phyloP scores from a whole-genome alignment of 1,140 invertebrate species.

The Drosophila lini region DNA sequence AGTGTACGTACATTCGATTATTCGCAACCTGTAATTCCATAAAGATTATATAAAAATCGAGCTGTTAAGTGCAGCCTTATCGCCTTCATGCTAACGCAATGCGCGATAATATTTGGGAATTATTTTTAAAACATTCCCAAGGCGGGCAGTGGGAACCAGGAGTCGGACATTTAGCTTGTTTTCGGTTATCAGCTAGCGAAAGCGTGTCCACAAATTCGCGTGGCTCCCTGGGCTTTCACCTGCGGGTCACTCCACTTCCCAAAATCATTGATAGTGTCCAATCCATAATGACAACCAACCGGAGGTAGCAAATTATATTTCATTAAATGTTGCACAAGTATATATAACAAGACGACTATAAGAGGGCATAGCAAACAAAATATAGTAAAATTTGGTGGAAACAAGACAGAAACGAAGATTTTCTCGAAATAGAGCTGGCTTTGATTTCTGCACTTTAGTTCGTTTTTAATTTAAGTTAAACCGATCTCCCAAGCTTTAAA shows the following conservation, averaged over 20 bases:
- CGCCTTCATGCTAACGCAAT: slow-evolving; percentile 9
- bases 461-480: too few species aligned
- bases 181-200: slow-evolving; percentile 26
- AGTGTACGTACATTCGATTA: slow-evolving; percentile 26
- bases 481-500: too few species aligned
- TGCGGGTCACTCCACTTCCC: slow-evolving; percentile 23
- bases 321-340: not conserved
- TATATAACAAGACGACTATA: not conserved
- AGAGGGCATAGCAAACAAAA: not conserved
- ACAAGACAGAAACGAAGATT: not conserved
- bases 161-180: slow-evolving; percentile 3
- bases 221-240: slow-evolving; percentile 24
- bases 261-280: slow-evolving; percentile 10
- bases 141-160: slow-evolving; percentile 8
- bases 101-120: slow-evolving; percentile 25
- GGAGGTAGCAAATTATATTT: too few species aligned
- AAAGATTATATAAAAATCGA: slow-evolving; percentile 24
- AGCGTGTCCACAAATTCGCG: slow-evolving; percentile 29
- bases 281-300: too few species aligned
- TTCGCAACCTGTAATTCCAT: not conserved
- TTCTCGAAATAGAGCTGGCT: too few species aligned
- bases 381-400: not conserved
- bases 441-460: too few species aligned
- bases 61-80: slow-evolving; percentile 39
- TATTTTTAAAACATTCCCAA: slow-evolving; percentile 47